Percentiles rank a stretch among this genome's conserved stretches.
phyloP scores from a whole-genome alignment of 1,140 invertebrate species.

The Ceratosolen fusciceps region DNA sequence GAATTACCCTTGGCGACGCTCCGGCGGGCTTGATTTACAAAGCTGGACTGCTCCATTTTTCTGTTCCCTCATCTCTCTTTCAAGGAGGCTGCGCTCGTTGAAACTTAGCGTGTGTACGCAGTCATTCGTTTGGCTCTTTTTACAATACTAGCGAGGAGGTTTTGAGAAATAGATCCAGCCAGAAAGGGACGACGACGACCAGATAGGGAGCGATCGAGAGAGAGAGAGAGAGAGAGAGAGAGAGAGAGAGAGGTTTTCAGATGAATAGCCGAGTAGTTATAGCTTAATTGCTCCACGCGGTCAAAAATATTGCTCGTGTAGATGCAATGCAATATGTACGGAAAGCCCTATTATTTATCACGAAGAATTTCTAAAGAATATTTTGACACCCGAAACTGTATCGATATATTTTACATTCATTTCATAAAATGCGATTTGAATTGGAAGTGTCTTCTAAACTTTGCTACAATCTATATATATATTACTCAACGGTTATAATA shows the following conservation, averaged over 20 bases:
- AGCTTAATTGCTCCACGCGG: neutral
- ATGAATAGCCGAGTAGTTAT: constrained; percentile 20
- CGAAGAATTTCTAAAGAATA: no score
- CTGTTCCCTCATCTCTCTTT: constrained; percentile 13
- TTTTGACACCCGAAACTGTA: no score
- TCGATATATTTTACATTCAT: no score
- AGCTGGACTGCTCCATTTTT: constrained; percentile 57
- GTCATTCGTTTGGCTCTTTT: neutral
- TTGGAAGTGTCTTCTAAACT: no score
- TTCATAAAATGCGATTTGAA: no score
- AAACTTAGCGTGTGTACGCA: neutral
- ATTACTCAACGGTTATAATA: no score
- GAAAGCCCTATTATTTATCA: no score
- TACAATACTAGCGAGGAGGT: neutral
- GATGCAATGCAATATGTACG: no score
- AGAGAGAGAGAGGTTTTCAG: neutral
- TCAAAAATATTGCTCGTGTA: no score
- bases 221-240: no score
- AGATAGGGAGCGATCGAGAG: no score
- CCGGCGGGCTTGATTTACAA: constrained; percentile 67
- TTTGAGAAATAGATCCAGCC: constrained; percentile 14
- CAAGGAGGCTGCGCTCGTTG: neutral
- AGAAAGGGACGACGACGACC: neutral
- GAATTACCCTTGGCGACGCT: constrained; percentile 67
- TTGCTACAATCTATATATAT: no score